Base-by-base conservation (phyloP, 1,140 invertebrate species). In the Dysdera silvatica region DNA sequence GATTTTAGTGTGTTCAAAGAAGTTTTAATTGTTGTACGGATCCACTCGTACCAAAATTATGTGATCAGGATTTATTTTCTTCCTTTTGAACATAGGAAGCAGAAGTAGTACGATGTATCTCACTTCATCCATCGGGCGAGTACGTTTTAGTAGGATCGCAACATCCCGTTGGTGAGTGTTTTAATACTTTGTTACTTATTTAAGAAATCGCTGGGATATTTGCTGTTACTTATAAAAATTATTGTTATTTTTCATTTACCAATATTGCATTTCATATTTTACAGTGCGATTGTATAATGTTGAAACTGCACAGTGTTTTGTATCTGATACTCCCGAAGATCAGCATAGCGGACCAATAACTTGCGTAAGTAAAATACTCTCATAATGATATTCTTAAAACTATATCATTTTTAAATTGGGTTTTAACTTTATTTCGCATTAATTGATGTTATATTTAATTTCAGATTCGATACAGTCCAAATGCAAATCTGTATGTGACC, bases 71-170 rank as follows among this genome's bases (percentile, higher is more conserved):
- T n/a, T n/a, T n/a, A n/a, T n/a, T n/a, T n/a, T n/a, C n/a, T n/a
- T n/a, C n/a, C n/a, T n/a, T n/a, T n/a, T n/a, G n/a, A n/a, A n/a
- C n/a, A 6, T 70, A 90, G 86, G 96, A 99, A 77, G 86, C 91
- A 0, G 88, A 93, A 74, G 85, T 87, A 56, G 87, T 99, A 8
- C 79, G 86, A 29, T 89, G 89, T 70, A 79, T 99, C 43, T 86
- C 88, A 0, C 94, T 98, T 74, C 96, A 99, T 80, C 95, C 96
- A 0, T 85, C 86, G 7, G 96, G 96, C 2, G 93, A 99, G 72
- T 96, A 85, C 76, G 77, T 99, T 4, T 82, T 97, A 43, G 93
- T 96, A 7, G 91, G 93, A 6, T 95, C 92, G 0, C 85, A 91
- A 64, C 93, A 98, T 75, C 87, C 91, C n/a, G 80, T 80, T 49